phyloP scores from a whole-genome alignment of 2,113 vertebrate genomes.

The Chunga burmeisteri region DNA sequence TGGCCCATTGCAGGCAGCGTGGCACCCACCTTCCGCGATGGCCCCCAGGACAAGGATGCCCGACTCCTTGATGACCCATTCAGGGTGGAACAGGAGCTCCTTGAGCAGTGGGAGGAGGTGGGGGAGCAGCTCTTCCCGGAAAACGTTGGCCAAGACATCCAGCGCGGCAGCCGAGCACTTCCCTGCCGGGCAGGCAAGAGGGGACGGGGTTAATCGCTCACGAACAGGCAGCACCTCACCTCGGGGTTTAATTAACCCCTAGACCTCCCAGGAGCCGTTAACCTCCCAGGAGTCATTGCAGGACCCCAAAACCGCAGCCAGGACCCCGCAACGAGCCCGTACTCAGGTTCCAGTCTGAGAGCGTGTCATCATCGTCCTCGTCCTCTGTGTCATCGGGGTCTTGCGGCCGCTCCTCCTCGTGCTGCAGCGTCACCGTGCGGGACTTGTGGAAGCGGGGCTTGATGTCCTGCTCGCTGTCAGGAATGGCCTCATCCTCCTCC shows the following conservation, averaged over 20 bases:
- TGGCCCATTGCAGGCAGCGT: too few species aligned
- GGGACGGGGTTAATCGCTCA: background rate
- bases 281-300: background rate
- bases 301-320: background rate
- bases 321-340: fast-evolving
- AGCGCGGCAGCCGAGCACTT: constrained; percentile 91
- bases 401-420: constrained; percentile 87
- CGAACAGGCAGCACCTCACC: too few species aligned
- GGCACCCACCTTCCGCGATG: too few species aligned
- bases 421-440: constrained; percentile 90
- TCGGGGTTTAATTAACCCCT: background rate
- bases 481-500: constrained; percentile 90
- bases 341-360: constrained; percentile 92
- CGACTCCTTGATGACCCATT: constrained; percentile 95
- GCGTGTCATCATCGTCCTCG: constrained; percentile 87
- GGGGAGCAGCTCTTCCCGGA: constrained; percentile 91
- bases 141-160: constrained; percentile 92
- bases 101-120: constrained; percentile 91
- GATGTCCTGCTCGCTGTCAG: constrained; percentile 96
- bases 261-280: too few species aligned
- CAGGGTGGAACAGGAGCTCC: constrained; percentile 90
- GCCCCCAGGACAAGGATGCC: constrained; percentile 83
- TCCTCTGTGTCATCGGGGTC: constrained; percentile 88
- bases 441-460: constrained; percentile 97
- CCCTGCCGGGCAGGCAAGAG: constrained; percentile 58